These are phyloP conservation scores for Tricholauxania praeusta DNA, from an alignment of 2,888 invertebrate genomes.

Conservation along the genomic window DNA sequence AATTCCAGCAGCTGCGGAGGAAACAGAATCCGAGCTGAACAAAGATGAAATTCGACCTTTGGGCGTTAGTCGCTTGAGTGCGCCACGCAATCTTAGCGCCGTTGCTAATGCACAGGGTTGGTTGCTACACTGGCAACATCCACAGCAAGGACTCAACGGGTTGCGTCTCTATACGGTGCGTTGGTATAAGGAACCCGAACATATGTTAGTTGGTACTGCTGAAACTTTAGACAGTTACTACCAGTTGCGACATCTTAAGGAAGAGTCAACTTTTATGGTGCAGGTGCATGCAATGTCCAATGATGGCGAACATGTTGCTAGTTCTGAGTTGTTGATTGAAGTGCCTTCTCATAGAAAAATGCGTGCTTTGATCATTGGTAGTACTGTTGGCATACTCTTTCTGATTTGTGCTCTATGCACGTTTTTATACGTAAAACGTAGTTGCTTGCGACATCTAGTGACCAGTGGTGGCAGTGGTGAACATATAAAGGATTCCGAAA, in stretches of 20 bases:
- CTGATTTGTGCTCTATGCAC: slow-evolving; percentile 75
- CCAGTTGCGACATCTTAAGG: slow-evolving; percentile 77
- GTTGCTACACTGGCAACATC: slow-evolving; percentile 80
- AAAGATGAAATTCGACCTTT: slow-evolving; percentile 45
- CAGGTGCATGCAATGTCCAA: slow-evolving; percentile 77
- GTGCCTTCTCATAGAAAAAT: slow-evolving; percentile 80
- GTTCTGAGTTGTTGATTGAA: slow-evolving; percentile 74
- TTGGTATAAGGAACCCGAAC: slow-evolving; percentile 77
- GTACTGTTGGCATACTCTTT: slow-evolving; percentile 78
- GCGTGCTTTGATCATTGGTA: slow-evolving; percentile 78
- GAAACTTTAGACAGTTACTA: slow-evolving; percentile 79
- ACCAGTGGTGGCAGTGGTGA: slow-evolving; percentile 49
- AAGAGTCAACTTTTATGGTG: slow-evolving; percentile 80
- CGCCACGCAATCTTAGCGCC: slow-evolving; percentile 78
- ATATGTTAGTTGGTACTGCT: slow-evolving; percentile 74
- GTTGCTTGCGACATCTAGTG: slow-evolving; percentile 62
- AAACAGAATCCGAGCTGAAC: slow-evolving; percentile 55
- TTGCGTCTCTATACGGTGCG: slow-evolving; percentile 76
- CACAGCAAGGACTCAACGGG: slow-evolving; percentile 71
- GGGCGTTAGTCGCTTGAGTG: slow-evolving; percentile 50
- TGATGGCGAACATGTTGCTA: slow-evolving; percentile 73
- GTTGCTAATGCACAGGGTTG: slow-evolving; percentile 80
- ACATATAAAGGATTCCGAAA: slow-evolving; percentile 60
- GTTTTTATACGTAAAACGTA: slow-evolving; percentile 69
- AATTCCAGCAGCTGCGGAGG: slow-evolving; percentile 47